Evolutionary conservation across 2,113 vertebrate species (phyloP).

Genomic region (Donacobius atricapilla): DNA sequence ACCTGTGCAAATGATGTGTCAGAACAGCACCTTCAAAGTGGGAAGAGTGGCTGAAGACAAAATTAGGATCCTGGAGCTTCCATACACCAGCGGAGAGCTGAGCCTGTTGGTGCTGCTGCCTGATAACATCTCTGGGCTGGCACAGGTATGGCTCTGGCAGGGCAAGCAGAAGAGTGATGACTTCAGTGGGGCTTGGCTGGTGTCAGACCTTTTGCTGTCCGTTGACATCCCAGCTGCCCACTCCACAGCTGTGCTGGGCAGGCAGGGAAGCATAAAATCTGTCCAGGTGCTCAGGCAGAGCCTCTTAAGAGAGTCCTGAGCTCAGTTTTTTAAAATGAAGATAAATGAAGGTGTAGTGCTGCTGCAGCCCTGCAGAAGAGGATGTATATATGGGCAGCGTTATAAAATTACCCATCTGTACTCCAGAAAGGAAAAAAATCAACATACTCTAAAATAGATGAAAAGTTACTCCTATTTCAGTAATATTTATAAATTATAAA

Average conservation of each 20-base stretch:
- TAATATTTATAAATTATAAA: not conserved
- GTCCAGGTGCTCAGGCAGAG: not conserved
- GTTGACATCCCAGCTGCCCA: not conserved
- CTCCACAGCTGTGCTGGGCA: not conserved
- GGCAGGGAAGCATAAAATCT: not conserved
- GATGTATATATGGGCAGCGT: not conserved
- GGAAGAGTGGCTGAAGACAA: not conserved
- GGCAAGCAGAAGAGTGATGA: not conserved
- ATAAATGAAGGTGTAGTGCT: accelerated
- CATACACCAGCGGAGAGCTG: not conserved
- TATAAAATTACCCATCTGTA: not conserved
- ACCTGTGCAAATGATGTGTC: constrained; percentile 30
- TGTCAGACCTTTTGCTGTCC: not conserved
- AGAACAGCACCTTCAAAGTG: constrained; percentile 7
- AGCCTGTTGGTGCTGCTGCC: constrained; percentile 46
- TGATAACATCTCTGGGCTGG: constrained; percentile 17
- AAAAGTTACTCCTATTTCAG: not conserved
- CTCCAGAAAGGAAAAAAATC: not conserved
- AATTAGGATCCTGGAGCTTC: constrained; percentile 35
- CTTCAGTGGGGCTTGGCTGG: not conserved
- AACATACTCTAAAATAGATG: not conserved
- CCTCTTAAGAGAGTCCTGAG: not conserved
- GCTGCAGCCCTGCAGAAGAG: not conserved
- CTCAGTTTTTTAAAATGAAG: not conserved
- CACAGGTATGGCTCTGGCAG: constrained; percentile 17